Conservation (phyloP, 2,797 vertebrate species). For the Lutjanus campechanus region DNA sequence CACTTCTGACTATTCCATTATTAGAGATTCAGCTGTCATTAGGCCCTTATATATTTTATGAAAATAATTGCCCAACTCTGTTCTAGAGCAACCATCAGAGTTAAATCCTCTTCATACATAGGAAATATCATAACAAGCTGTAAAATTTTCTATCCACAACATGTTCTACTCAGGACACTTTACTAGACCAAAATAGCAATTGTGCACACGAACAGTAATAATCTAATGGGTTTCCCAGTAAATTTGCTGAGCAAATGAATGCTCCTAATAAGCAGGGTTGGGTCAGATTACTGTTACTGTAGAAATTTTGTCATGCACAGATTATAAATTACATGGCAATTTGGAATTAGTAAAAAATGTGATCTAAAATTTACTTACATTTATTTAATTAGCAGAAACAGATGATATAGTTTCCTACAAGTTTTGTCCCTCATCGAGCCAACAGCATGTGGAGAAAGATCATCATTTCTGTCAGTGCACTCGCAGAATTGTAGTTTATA, state of each 20-base stretch:
- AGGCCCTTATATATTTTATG: no score
- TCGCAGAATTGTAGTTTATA: constrained; percentile 49
- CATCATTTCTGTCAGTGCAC: constrained; percentile 38
- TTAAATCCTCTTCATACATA: not conserved
- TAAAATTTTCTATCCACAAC: not conserved
- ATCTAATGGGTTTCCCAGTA: not conserved
- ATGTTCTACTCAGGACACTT: not conserved
- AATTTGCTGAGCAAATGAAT: not conserved
- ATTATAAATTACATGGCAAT: no score
- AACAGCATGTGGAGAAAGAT: not conserved
- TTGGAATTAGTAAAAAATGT: no score
- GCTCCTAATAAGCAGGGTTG: not conserved
- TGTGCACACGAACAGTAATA: not conserved
- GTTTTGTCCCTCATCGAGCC: constrained; percentile 7
- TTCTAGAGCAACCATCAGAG: not conserved
- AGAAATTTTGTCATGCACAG: no score
- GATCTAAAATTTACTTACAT: not conserved
- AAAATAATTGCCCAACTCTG: no score
- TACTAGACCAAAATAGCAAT: not conserved
- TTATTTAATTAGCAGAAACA: constrained; percentile 15
- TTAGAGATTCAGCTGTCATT: no score
- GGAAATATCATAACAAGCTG: not conserved
- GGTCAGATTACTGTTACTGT: no score
- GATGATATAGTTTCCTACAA: not conserved
- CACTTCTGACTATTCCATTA: no score